A percentile compares a stretch with the other conserved stretches of the same genome.
Evolutionary conservation across 1,140 invertebrate species (phyloP).

Genomic region (Eufriesea mexicana): DNA sequence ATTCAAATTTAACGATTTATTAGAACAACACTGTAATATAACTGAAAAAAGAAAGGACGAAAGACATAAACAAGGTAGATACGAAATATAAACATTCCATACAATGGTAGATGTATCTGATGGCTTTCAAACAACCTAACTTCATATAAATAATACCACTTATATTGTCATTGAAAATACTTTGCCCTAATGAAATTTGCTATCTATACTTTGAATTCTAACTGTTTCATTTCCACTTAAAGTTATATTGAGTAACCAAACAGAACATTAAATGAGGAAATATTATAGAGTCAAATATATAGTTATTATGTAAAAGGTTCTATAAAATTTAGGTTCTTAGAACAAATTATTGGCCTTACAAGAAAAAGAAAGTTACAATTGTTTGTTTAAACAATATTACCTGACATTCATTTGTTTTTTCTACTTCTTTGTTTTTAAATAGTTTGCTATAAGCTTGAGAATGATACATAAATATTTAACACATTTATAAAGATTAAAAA

Average conservation of each 20-base stretch:
- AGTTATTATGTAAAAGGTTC: background rate
- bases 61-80: constrained; percentile 56
- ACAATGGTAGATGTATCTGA: constrained; percentile 23
- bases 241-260: background rate
- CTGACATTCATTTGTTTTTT: background rate
- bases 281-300: background rate
- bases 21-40: constrained; percentile 20
- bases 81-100: constrained; percentile 55
- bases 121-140: constrained; percentile 29
- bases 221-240: background rate
- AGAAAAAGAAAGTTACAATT: background rate
- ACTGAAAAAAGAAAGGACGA: constrained; percentile 47
- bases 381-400: background rate
- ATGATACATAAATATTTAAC: background rate
- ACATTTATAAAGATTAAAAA: background rate
- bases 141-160: constrained; percentile 28
- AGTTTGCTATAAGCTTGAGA: background rate
- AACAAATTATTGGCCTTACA: background rate
- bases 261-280: background rate
- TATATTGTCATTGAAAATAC: constrained; percentile 18
- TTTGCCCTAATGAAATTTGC: background rate
- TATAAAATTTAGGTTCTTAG: background rate
- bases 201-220: background rate
- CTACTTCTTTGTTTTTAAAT: background rate
- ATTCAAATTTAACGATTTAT: constrained; percentile 48